Base-by-base conservation (phyloP, 2,888 invertebrate genomes). In the Scelioninae gen. 2 region DNA sequence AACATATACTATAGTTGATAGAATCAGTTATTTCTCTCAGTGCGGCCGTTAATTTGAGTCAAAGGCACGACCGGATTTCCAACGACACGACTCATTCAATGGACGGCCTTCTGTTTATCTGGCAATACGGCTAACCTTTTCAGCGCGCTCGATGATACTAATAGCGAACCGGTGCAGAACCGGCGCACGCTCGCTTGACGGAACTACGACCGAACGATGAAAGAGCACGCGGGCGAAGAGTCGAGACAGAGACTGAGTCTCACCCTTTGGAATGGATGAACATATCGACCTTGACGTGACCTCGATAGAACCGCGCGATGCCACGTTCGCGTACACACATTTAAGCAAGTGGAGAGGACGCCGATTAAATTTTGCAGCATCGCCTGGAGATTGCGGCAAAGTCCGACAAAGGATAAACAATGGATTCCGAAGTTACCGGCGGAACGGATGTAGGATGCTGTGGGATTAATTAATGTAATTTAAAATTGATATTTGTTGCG, bases 201-300 rank as follows among this genome's bases (percentile, higher is more conserved):
- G 55, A 70, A 57, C 55, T 69, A 35, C 2, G 35, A 41, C 16
- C 2, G 35, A 41, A 11, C 22, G 37, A 45, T 68, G 60, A 68
- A 60, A 68, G 52, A 39, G 45, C 25, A 60, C 48, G 57, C 45
- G 52, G 48, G 52, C 41, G 39, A 64, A 68, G 43, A 63, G 57
- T 43, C 70, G 46, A 61, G 63, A 50, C 64, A 28, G 41, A 43
- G 28, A 41, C 48, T 58, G 22, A 37, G 64, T 64, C 64, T 64
- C 64, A 45, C 64, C 70, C 64, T 64, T 71, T 71, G 58, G 45
- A 50, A 71, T 45, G 57, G 61, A 64, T 58, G 37, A 57, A 71
- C 64, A 58, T 58, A 64, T 71, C 64, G 58, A 70, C 63, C 55
- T 70, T 63, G 57, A 63, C 48, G 46, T 41, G 61, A 57, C 55